Conservation (phyloP, 23 tunicate species). For the Clavelina lepadiformis region DNA sequence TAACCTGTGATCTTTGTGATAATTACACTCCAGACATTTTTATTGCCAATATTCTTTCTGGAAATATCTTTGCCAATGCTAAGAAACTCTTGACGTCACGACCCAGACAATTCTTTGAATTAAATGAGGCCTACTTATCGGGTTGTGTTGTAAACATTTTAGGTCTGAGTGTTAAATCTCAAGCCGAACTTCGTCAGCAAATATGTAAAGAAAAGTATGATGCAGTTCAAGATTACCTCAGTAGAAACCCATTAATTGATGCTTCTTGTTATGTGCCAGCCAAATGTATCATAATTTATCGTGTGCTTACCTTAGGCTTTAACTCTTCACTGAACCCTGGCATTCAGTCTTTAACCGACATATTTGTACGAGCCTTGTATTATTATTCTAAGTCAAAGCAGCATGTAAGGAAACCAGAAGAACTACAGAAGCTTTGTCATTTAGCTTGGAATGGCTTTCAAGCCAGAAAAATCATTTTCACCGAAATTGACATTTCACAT, state of each 20-base stretch:
- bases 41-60: not conserved
- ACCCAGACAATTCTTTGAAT: conserved; percentile 12
- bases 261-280: conserved; percentile 11
- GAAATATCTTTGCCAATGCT: conserved; percentile 14
- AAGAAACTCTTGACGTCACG: conserved; percentile 5
- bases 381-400: too few relatives aligned
- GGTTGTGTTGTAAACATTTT: not conserved
- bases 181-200: conserved; percentile 4
- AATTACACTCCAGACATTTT: not conserved
- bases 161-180: conserved; percentile 3
- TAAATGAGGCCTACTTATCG: conserved; percentile 1
- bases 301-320: too few relatives aligned
- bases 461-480: not conserved
- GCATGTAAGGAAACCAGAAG: too few relatives aligned
- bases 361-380: not conserved
- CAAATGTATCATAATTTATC: not conserved
- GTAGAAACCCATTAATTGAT: conserved; percentile 1
- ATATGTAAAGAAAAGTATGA: conserved; percentile 12
- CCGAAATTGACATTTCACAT: not conserved
- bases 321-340: not conserved
- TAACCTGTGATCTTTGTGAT: too few relatives aligned
- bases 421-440: too few relatives aligned
- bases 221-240: not conserved
- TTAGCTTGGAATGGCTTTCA: conserved; percentile 17
- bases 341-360: not conserved